Evolutionary conservation across 2,888 invertebrate genomes (phyloP).

Genomic region (Antheraea yamamai): DNA sequence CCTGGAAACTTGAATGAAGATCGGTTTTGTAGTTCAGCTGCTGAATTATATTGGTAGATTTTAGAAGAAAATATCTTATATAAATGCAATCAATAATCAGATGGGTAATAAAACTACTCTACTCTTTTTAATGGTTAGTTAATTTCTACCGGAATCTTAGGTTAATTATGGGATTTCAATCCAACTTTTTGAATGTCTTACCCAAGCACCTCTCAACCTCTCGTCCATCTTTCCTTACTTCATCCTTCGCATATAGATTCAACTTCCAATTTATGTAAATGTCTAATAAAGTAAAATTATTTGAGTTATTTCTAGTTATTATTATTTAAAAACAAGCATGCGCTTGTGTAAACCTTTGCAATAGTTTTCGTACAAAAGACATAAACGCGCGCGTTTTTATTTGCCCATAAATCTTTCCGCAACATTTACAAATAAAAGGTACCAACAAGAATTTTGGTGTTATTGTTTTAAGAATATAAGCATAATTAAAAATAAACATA

Average conservation of each 20-base stretch:
- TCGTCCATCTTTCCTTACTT: too few species aligned
- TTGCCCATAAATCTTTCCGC: not conserved
- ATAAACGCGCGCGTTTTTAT: not conserved
- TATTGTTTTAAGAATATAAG: not conserved
- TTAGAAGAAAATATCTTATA: not conserved
- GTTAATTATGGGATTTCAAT: too few species aligned
- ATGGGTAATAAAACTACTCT: not conserved
- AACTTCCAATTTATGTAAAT: too few species aligned
- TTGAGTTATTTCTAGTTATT: not conserved
- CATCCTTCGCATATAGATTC: too few species aligned
- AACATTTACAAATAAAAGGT: not conserved
- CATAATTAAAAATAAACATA: not conserved
- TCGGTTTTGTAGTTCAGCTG: not conserved
- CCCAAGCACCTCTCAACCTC: too few species aligned
- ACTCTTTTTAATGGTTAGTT: not conserved
- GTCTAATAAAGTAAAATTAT: not conserved
- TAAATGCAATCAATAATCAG: not conserved
- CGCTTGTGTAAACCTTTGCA: not conserved
- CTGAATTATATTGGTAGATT: not conserved
- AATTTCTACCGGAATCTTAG: too few species aligned
- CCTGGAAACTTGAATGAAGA: not conserved
- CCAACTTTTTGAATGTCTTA: too few species aligned
- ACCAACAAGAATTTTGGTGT: not conserved
- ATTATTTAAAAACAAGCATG: not conserved
- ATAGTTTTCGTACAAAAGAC: not conserved